phyloP scores from a whole-genome alignment of 2,888 invertebrate species.

The Hyposoter dolosus region DNA sequence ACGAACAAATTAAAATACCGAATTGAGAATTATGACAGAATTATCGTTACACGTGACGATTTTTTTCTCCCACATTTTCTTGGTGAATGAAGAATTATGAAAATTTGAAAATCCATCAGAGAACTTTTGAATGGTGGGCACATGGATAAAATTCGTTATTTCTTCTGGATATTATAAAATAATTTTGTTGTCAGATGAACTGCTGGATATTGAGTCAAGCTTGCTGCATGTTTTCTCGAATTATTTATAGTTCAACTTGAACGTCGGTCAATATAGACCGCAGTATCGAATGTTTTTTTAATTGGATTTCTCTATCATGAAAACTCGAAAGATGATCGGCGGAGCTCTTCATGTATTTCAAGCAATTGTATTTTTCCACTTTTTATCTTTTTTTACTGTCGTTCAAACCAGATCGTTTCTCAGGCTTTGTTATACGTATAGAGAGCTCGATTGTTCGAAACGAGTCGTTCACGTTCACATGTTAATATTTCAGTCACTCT shows the following conservation, averaged over 20 bases:
- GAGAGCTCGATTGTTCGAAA: constrained; percentile 23
- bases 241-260: neutral
- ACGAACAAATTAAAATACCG: neutral
- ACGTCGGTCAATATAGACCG: neutral
- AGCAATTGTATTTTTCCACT: constrained; percentile 8
- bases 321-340: neutral
- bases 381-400: constrained; percentile 11
- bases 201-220: neutral
- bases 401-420: constrained; percentile 36
- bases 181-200: neutral
- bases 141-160: neutral
- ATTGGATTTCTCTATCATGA: neutral
- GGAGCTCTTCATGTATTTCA: neutral
- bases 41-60: too few species aligned
- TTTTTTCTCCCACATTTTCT: neutral
- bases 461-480: constrained; percentile 52
- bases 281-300: neutral
- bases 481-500: constrained; percentile 59
- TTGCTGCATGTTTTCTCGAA: neutral
- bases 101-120: neutral
- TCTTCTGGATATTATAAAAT: neutral
- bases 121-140: neutral
- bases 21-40: neutral
- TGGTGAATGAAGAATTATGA: neutral
- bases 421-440: constrained; percentile 24